Conservation (phyloP, 1,140 invertebrate genomes). For the Drosophila trapezifrons region DNA sequence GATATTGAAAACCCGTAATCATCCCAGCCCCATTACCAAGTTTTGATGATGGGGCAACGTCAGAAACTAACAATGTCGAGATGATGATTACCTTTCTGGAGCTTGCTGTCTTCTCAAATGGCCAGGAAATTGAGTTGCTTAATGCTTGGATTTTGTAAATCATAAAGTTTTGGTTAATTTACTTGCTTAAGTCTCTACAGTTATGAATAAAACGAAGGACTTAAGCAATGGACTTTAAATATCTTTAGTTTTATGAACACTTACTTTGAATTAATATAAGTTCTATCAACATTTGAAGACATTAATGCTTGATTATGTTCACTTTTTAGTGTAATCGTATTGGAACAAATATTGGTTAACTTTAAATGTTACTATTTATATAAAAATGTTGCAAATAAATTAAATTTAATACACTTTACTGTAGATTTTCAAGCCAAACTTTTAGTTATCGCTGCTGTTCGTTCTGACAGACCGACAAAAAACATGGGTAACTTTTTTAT, state of each 20-base stretch:
- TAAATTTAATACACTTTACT: too few relatives aligned
- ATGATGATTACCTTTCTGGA: background rate
- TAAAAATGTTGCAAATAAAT: background rate
- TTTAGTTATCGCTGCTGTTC: background rate
- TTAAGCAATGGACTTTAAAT: too few relatives aligned
- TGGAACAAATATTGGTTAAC: too few relatives aligned
- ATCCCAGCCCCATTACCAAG: background rate
- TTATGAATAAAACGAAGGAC: too few relatives aligned
- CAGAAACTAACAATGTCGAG: background rate
- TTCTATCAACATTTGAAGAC: background rate
- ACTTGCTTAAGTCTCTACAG: background rate
- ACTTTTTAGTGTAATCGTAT: background rate
- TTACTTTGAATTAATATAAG: too few relatives aligned
- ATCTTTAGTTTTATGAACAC: too few relatives aligned
- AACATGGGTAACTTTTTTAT: conserved; percentile 46
- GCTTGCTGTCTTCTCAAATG: background rate
- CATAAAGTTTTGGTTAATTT: background rate
- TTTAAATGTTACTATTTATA: too few relatives aligned
- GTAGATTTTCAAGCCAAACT: background rate
- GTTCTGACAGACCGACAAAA: background rate
- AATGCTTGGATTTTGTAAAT: background rate
- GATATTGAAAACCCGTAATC: conserved; percentile 19
- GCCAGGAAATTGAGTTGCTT: too few relatives aligned
- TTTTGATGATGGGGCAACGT: background rate
- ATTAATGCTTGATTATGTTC: background rate